Evolutionary conservation across 2,888 invertebrate species (phyloP).

Genomic region (Oxycera nigricornis): DNA sequence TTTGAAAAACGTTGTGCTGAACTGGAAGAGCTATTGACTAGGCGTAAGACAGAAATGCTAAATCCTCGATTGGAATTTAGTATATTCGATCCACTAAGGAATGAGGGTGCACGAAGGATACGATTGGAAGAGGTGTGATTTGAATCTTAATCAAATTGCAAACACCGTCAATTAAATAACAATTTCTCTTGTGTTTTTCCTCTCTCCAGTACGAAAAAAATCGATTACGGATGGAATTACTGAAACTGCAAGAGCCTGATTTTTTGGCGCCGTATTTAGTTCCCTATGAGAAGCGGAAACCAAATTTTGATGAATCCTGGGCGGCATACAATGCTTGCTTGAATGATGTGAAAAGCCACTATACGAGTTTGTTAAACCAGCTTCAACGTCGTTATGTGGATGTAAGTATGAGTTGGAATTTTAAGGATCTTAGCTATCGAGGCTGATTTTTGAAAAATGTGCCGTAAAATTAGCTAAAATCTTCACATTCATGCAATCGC

Average conservation of each 20-base stretch:
- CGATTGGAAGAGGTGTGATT: conserved; percentile 63
- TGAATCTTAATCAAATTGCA: neutral
- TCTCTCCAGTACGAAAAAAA: conserved; percentile 54
- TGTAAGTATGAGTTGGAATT: conserved; percentile 62
- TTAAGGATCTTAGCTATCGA: no score
- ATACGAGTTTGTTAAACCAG: conserved; percentile 69
- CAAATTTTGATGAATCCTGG: conserved; percentile 54
- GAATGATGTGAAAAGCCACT: conserved; percentile 70
- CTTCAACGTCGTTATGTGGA: conserved; percentile 72
- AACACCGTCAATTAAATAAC: neutral
- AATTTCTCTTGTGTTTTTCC: neutral
- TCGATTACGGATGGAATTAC: conserved; percentile 60
- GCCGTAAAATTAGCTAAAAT: no score
- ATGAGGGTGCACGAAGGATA: conserved; percentile 62
- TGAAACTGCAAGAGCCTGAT: conserved; percentile 65
- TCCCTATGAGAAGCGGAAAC: conserved; percentile 53
- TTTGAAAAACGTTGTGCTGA: conserved; percentile 62
- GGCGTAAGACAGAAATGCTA: conserved; percentile 62
- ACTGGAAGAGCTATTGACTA: conserved; percentile 62
- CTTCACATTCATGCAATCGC: no score
- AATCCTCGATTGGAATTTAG: conserved; percentile 64
- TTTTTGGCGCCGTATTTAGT: conserved; percentile 68
- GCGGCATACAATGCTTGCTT: conserved; percentile 64
- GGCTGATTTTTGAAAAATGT: no score
- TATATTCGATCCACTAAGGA: conserved; percentile 66